phyloP scores from a whole-genome alignment of 2,113 vertebrate species.

The Toxotes jaculatrix region DNA sequence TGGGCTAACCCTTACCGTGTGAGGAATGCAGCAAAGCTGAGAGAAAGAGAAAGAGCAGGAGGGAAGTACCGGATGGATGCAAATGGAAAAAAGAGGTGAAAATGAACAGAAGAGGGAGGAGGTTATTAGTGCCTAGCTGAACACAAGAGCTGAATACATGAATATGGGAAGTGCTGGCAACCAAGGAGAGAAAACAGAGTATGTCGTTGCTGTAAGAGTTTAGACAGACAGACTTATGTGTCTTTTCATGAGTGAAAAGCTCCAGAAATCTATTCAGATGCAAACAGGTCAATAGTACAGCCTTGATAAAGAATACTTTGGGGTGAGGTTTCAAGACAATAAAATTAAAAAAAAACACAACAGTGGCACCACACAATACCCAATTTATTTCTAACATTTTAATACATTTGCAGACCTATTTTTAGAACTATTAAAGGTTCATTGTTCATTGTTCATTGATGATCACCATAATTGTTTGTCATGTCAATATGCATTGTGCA shows the following conservation, averaged over 20 bases:
- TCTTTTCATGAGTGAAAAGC: conserved; percentile 34
- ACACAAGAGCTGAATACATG: conserved; percentile 64
- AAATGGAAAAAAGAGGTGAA: conserved; percentile 37
- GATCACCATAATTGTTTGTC: neutral
- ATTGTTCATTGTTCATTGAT: neutral
- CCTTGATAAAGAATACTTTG: neutral
- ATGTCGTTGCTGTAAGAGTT: conserved; percentile 34
- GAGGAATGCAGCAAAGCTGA: conserved; percentile 63
- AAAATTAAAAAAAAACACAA: neutral
- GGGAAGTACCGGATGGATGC: conserved; percentile 53
- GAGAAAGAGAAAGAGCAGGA: conserved; percentile 31
- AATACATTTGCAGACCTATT: neutral
- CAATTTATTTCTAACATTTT: neutral
- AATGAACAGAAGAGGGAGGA: conserved; percentile 53
- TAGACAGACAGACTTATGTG: conserved; percentile 31
- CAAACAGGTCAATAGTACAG: conserved; percentile 21
- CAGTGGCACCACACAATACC: rapidly evolving
- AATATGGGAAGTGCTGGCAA: conserved; percentile 51
- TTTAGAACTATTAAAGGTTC: neutral
- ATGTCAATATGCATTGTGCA: neutral
- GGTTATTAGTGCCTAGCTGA: conserved; percentile 63
- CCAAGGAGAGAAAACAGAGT: conserved; percentile 46
- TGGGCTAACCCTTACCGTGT: conserved; percentile 68
- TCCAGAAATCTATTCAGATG: conserved; percentile 20
- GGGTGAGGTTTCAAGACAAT: neutral